Evolutionary conservation across 2,113 vertebrate genomes (phyloP), one percentile per base, ranked within the genome.

Genomic region (Recurvirostra avosetta): DNA sequence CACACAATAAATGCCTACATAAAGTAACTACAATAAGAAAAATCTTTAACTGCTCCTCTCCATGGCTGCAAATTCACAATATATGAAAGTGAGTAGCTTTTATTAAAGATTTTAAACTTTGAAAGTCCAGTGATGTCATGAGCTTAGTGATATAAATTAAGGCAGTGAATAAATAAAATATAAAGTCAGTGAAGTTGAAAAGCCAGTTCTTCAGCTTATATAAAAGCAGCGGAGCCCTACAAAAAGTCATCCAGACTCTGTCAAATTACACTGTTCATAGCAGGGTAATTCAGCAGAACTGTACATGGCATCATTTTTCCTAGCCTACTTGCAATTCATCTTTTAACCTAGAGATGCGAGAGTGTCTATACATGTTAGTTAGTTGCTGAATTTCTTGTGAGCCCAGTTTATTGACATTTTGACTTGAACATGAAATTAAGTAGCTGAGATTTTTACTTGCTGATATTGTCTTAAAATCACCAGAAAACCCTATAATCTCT

Each of bases 151-250:
- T 80, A 84, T 52, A 92, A 96, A 80, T 88, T 77, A 85, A 78
- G 41, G 41, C 79, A 62, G 15, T 71, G 75, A 88, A 91, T 90
- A 95, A 92, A 86, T 76, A 88, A 92, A 88, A 92, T 66, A 79
- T 52, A 63, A 92, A 84, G 40, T 87, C 65, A 94, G 34, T 95
- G 68, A 94, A 92, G 56, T 7, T 75, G 76, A 91, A 93, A 93
- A 94, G 62, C 15, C 34, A 78, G 7, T 63, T 61, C 72, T 94
- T 89, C 52, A 52, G 55, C 36, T 68, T 36, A 18, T 27, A 61
- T 74, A 86, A 85, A 91, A 91, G 55, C 53, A 68, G 7, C 38
- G 87, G 38, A 89, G 8, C 34, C 23, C 58, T 72, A 59, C 21
- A 89, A 84, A 85, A 96, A 87, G 25, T 62, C 95, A 72, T 61